Evolutionary conservation across 2,888 invertebrate species (phyloP).

Genomic region (Amblyjoppa fuscipennis): DNA sequence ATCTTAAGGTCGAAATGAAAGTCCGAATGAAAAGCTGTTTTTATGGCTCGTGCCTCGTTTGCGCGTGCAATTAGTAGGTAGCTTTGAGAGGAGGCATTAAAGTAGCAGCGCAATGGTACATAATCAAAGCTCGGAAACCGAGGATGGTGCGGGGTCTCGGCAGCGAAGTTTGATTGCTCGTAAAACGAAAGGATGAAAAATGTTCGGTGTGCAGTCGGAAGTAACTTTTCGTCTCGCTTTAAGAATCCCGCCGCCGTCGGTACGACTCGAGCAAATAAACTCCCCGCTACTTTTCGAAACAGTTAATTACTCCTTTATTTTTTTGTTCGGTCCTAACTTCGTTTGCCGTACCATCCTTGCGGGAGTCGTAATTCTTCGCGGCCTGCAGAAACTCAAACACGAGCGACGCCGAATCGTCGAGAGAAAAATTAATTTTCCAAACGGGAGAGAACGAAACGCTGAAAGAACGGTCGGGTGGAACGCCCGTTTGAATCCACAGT

Average conservation of each 20-base stretch:
- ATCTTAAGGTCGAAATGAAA: not conserved
- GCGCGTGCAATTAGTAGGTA: slow-evolving; percentile 49
- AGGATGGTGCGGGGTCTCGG: slow-evolving; percentile 6
- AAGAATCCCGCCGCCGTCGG: not conserved
- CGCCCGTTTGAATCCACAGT: not conserved
- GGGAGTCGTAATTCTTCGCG: slow-evolving; percentile 4
- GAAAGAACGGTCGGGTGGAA: not conserved
- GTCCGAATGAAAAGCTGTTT: slow-evolving; percentile 29
- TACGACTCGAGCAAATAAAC: slow-evolving; percentile 25
- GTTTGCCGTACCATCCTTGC: slow-evolving; percentile 41
- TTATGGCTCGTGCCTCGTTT: not conserved
- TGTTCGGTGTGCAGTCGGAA: slow-evolving; percentile 37
- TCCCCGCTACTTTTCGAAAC: slow-evolving; percentile 12
- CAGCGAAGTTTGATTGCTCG: slow-evolving; percentile 58
- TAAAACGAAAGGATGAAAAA: slow-evolving; percentile 23
- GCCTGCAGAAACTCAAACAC: not conserved
- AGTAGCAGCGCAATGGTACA: slow-evolving; percentile 9
- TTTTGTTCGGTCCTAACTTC: slow-evolving; percentile 16
- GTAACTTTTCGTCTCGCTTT: slow-evolving; percentile 42
- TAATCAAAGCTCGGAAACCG: slow-evolving; percentile 18
- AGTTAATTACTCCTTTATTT: slow-evolving; percentile 51
- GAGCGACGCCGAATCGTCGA: not conserved
- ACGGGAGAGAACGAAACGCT: not conserved
- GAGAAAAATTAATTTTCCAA: not conserved
- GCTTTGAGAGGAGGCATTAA: slow-evolving; percentile 25